These are phyloP conservation scores for Thomomys bottae DNA, from an alignment of 2,113 vertebrate species.

Conservation along the genomic window DNA sequence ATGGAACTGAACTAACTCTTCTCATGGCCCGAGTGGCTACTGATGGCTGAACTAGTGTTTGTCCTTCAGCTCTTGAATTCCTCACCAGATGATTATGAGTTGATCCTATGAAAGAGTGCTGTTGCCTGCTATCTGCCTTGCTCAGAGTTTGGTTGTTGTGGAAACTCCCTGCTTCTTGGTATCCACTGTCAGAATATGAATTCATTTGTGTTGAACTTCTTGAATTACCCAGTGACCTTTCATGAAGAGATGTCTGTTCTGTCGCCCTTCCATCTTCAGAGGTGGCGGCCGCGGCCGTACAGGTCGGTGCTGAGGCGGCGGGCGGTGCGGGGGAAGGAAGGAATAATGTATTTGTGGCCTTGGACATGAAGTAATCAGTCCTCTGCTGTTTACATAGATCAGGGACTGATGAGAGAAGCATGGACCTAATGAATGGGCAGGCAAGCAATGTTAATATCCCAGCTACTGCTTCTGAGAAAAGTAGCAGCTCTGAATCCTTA, in stretches of 20 bases:
- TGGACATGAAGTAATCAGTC: constrained; percentile 88
- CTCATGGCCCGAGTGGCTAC: constrained; percentile 90
- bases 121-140: constrained; percentile 91
- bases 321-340: constrained; percentile 68
- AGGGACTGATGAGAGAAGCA: constrained; percentile 90
- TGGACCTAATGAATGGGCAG: constrained; percentile 97
- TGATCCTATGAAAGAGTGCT: constrained; percentile 89
- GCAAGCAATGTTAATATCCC: constrained; percentile 86
- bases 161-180: constrained; percentile 96
- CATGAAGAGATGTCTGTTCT: constrained; percentile 95
- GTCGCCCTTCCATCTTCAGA: constrained; percentile 63
- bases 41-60: constrained; percentile 90
- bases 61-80: constrained; percentile 94
- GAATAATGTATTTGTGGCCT: constrained; percentile 85
- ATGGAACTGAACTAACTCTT: constrained; percentile 96
- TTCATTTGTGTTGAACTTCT: constrained; percentile 98
- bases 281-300: constrained; percentile 52
- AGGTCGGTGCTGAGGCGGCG: constrained; percentile 62
- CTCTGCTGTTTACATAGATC: constrained; percentile 79
- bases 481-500: constrained; percentile 98
- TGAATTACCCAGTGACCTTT: constrained; percentile 96
- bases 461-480: constrained; percentile 94
- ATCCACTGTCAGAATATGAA: constrained; percentile 98
- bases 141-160: constrained; percentile 91
- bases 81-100: constrained; percentile 87